Evolutionary conservation across 2,113 vertebrate genomes (phyloP).

Genomic region (Protomyctophum bolini): DNA sequence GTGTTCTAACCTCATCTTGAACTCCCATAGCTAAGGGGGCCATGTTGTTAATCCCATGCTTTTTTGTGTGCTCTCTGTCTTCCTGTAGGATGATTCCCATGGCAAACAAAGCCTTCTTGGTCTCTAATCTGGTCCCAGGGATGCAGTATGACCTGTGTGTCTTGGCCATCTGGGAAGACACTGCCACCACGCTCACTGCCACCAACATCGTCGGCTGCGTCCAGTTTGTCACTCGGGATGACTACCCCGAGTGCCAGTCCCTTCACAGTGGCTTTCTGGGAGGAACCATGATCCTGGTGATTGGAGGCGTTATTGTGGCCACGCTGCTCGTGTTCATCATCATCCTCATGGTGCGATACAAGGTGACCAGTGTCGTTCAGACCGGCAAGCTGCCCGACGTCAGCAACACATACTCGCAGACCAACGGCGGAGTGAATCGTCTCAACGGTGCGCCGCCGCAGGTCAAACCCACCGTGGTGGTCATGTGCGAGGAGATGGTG

Average conservation of each 20-base stretch:
- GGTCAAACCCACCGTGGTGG: constrained; percentile 85
- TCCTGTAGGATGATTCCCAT: constrained; percentile 89
- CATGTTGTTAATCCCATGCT: constrained; percentile 25
- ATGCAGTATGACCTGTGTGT: constrained; percentile 95
- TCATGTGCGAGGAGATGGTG: constrained; percentile 87
- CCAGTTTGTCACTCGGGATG: constrained; percentile 92
- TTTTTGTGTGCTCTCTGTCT: constrained; percentile 39
- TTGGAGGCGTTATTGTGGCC: constrained; percentile 95
- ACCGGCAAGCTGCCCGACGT: constrained; percentile 83
- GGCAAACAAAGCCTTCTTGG: constrained; percentile 91
- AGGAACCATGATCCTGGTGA: constrained; percentile 96
- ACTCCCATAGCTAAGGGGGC: constrained; percentile 3
- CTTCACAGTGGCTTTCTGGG: constrained; percentile 94
- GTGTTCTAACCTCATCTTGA: constrained; percentile 61
- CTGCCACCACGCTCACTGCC: constrained; percentile 91
- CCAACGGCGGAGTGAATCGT: constrained; percentile 83
- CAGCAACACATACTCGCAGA: constrained; percentile 92
- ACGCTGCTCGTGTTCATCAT: constrained; percentile 94
- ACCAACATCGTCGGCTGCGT: constrained; percentile 95
- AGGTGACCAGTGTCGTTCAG: constrained; percentile 86
- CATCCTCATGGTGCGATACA: constrained; percentile 96
- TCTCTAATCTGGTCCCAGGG: constrained; percentile 94
- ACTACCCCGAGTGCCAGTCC: constrained; percentile 92
- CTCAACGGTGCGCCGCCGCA: constrained; percentile 79
- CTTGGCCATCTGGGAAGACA: constrained; percentile 96